These are phyloP conservation scores for Atta cephalotes DNA, from an alignment of 1,140 invertebrate species.

Conservation along the genomic window DNA sequence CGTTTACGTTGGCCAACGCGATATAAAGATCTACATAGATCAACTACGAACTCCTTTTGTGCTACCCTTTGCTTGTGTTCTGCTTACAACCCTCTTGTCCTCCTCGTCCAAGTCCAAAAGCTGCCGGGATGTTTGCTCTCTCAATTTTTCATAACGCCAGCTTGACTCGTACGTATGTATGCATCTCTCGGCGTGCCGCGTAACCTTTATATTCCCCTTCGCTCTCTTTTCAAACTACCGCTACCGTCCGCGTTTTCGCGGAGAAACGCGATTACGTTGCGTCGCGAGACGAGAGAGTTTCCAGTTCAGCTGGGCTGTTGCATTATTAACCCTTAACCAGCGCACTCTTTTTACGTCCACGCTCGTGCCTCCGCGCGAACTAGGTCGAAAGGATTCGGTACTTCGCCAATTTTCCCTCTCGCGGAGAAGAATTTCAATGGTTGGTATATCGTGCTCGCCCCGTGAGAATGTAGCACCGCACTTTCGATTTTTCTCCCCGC, in stretches of 20 bases:
- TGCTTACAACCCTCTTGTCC: slow-evolving; percentile 43
- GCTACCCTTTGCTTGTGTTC: neutral
- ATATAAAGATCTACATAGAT: slow-evolving; percentile 35
- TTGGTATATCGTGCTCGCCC: neutral
- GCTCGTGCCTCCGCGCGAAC: neutral
- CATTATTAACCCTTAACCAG: slow-evolving; percentile 60
- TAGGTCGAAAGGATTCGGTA: slow-evolving; percentile 48
- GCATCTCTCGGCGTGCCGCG: neutral
- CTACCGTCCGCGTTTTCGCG: slow-evolving; percentile 18
- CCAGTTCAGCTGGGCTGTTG: slow-evolving; percentile 31
- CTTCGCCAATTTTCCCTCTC: slow-evolving; percentile 20
- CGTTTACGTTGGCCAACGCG: slow-evolving; percentile 16
- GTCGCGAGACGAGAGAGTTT: slow-evolving; percentile 36
- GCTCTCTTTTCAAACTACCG: slow-evolving; percentile 23
- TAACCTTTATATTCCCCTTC: neutral
- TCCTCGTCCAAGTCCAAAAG: neutral
- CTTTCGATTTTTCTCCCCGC: slow-evolving; percentile 24
- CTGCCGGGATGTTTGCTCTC: slow-evolving; percentile 70
- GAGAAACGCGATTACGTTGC: slow-evolving; percentile 55
- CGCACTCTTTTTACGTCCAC: slow-evolving; percentile 27
- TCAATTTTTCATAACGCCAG: slow-evolving; percentile 73
- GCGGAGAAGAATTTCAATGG: slow-evolving; percentile 30
- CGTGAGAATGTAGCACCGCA: neutral
- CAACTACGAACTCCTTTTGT: slow-evolving; percentile 34
- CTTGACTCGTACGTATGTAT: slow-evolving; percentile 40